A percentile compares a stretch with the other conserved stretches of the same genome.
Conservation (phyloP, 2,113 vertebrate species). For the Monarcha castaneiventris region DNA sequence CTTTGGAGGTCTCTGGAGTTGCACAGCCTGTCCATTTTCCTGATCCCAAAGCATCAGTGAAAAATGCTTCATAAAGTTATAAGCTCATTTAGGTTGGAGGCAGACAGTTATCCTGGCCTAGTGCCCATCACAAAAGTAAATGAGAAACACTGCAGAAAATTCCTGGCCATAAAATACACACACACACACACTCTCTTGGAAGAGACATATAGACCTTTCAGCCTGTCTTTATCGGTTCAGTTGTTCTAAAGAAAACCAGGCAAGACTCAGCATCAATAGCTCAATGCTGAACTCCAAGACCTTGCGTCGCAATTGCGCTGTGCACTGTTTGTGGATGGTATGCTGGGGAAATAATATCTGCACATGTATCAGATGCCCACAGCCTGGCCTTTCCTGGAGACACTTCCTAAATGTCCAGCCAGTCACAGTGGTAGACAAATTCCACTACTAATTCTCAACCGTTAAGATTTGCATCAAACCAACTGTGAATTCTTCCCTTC, state of each 20-base stretch:
- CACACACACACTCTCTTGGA: not conserved
- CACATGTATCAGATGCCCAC: not conserved
- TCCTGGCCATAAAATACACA: not conserved
- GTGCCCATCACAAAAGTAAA: slow-evolving; percentile 37
- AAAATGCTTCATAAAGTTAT: slow-evolving; percentile 34
- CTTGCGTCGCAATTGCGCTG: not conserved
- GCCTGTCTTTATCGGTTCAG: slow-evolving; percentile 34
- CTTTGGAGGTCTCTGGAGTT: slow-evolving; percentile 6
- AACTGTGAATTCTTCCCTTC: not conserved
- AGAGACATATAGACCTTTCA: not conserved
- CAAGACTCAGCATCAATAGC: not conserved
- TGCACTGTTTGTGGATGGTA: not conserved
- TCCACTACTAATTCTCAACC: not conserved
- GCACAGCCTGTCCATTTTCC: not conserved
- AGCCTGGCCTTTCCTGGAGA: not conserved
- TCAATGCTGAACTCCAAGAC: accelerated
- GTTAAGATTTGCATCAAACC: not conserved
- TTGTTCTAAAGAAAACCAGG: slow-evolving; percentile 38
- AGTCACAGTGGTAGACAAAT: not conserved
- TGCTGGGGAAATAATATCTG: not conserved
- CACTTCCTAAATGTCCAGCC: not conserved
- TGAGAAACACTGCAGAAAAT: slow-evolving; percentile 27
- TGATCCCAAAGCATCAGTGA: slow-evolving; percentile 15
- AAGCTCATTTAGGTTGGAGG: slow-evolving; percentile 40
- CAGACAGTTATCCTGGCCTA: slow-evolving; percentile 58